Conservation (phyloP, 1,140 invertebrate genomes). For the Drosophila ficusphila region DNA sequence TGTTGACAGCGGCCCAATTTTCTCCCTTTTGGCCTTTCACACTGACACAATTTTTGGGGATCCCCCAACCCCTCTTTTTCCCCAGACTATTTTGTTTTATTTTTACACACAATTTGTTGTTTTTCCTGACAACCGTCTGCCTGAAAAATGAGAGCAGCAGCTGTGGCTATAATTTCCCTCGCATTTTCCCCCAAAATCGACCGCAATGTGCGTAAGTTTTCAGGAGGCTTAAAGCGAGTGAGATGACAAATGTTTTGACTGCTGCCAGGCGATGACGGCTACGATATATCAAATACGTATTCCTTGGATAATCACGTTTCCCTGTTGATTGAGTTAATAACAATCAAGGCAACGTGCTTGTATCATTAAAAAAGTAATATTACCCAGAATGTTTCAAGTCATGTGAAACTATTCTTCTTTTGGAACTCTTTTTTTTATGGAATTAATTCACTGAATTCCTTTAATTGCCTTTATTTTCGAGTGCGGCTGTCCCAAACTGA, state of each 20-base stretch:
- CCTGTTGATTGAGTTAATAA: constrained; percentile 11
- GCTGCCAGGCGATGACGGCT: constrained; percentile 6
- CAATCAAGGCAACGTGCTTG: not conserved
- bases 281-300: not conserved
- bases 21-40: constrained; percentile 59
- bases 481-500: constrained; percentile 8
- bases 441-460: constrained; percentile 15
- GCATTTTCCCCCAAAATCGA: constrained; percentile 14
- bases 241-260: constrained; percentile 28
- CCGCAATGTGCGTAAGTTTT: constrained; percentile 38
- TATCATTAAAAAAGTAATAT: too few species aligned
- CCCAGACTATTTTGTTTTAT: constrained; percentile 62
- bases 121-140: constrained; percentile 54
- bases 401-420: too few species aligned
- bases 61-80: constrained; percentile 5
- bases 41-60: constrained; percentile 66
- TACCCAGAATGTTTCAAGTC: too few species aligned
- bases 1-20: constrained; percentile 21
- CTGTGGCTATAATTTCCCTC: constrained; percentile 49
- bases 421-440: too few species aligned
- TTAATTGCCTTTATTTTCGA: constrained; percentile 15
- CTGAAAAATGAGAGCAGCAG: constrained; percentile 66
- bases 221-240: not conserved
- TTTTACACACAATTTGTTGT: constrained; percentile 63
- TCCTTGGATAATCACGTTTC: constrained; percentile 1